Evolutionary conservation across 2,888 invertebrate genomes (phyloP), one percentile per base, ranked within the genome.

Genomic region (Catocala fraxini): DNA sequence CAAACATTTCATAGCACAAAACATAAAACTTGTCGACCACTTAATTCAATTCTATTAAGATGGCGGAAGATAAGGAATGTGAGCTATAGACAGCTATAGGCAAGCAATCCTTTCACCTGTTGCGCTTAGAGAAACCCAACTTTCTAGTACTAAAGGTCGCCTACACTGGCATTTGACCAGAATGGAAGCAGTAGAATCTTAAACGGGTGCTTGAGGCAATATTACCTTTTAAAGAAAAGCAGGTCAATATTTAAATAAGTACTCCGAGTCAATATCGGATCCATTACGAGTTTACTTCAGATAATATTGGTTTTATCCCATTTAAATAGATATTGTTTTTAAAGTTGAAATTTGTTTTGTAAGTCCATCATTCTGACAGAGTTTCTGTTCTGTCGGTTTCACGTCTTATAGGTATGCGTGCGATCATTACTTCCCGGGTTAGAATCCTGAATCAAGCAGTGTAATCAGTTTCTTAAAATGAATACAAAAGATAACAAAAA

Each of bases 121-220:
- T 53, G 53, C 42, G 4, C 4, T 25, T 7, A n/a, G 43, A 25
- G 43, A 53, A 53, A 43, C 15, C 53, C 0, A 12, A 53, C 53
- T 53, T 53, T 53, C 53, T 43, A 53, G 51, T 42, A 33, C 42
- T 42, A 43, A 53, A 53, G 43, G 52, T 52, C 42, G 25, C 52
- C 7, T 15, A 3, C 6, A 11, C n/a, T 43, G 43, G 43, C 13
- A 43, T 33, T 35, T 53, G 11, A 54, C 33, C n/a, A 42, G 51
- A 35, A 48, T 48, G 15, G 5, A 47, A 25, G 11, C 25, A n/a
- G 5, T 10, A 10, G 11, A 34, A 34, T 25, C 48, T 51, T 12
- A 13, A 35, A 51, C 12, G 7, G 51, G 34, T 51, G 5, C 15
- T 9, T 35, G 2, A 15, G 12, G 35, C 2, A 34, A n/a, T 11